Evolutionary conservation across 30 jellyfish, hydroid and myxozoan species (phyloP), one percentile per base, ranked within the genome.

Genomic region (Sanderia malayensis): DNA sequence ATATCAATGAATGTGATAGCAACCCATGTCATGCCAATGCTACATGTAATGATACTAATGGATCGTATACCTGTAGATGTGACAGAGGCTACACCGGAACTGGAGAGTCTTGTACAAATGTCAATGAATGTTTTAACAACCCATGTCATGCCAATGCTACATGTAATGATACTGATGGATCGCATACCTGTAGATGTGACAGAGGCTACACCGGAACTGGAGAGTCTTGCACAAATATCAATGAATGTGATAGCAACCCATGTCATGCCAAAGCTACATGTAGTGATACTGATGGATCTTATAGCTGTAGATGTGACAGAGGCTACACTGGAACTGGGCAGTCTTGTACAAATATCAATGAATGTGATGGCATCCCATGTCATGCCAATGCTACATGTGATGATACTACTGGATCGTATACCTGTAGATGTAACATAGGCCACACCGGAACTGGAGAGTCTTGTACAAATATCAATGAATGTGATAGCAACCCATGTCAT

Each of bases 201-300:
- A 0, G 28, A 1, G 82, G 82, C 7, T 70, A 70, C 45, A 46
- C 71, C 3, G 72, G 82, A 11, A 70, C 27, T 52, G 82, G 82
- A 8, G 32, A 24, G 18, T 15, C 24, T 8, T 32, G 76, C 27
- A 25, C 31, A 37, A 13, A 37, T 37, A 37, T 37, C 52, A 37
- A 37, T 13, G 52, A 37, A 37, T 37, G 52, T 13, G 13, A 6
- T 4, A 37, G 10, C 13, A 37, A 37, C 13, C 13, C 52, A 4
- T 13, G 13, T 13, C 6, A 37, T 37, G 52, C 52, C 6, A 37
- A 37, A 4, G 52, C 52, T 37, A 37, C 6, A 4, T 37, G 52
- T 13, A 37, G 10, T 13, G 13, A 37, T 37, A 37, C 6, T 37
- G 52, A 6, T 37, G 52, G 82, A 17, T 46, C 70, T 4, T 41